phyloP scores from a whole-genome alignment of 2,113 vertebrate species.

The Stictonetta naevosa region DNA sequence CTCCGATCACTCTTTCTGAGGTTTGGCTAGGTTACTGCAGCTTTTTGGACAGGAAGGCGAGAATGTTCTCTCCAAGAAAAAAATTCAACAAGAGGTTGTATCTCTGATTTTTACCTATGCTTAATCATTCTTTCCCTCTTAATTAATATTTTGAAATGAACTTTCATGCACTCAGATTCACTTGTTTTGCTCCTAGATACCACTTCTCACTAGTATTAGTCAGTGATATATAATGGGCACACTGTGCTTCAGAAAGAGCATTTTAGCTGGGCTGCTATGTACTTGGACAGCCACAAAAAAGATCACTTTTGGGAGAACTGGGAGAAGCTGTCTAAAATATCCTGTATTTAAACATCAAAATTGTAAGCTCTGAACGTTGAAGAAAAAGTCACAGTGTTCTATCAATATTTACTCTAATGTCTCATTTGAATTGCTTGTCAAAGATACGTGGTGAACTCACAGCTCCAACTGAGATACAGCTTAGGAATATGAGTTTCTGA shows the following conservation, averaged over 20 bases:
- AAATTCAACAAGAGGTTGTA: neutral
- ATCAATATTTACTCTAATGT: neutral
- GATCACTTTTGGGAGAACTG: neutral
- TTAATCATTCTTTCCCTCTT: neutral
- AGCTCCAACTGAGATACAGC: neutral
- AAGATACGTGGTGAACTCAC: neutral
- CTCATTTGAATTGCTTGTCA: neutral
- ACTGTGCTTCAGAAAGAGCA: neutral
- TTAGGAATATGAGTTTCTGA: neutral
- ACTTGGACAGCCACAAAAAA: neutral
- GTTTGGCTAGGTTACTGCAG: neutral
- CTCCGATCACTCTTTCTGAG: neutral
- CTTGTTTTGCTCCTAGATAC: neutral
- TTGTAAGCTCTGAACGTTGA: neutral
- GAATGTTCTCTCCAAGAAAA: neutral
- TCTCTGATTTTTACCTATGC: neutral
- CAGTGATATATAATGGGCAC: neutral
- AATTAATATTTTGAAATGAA: conserved; percentile 1
- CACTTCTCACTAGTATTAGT: neutral
- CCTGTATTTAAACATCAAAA: neutral
- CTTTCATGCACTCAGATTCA: neutral
- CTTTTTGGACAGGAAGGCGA: neutral
- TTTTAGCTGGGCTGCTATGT: neutral
- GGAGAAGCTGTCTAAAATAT: neutral
- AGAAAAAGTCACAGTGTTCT: neutral